A percentile compares a stretch with the other conserved stretches of the same genome.
Evolutionary conservation across 2,888 invertebrate species (phyloP).

Genomic region (Drosophila fungiperda): DNA sequence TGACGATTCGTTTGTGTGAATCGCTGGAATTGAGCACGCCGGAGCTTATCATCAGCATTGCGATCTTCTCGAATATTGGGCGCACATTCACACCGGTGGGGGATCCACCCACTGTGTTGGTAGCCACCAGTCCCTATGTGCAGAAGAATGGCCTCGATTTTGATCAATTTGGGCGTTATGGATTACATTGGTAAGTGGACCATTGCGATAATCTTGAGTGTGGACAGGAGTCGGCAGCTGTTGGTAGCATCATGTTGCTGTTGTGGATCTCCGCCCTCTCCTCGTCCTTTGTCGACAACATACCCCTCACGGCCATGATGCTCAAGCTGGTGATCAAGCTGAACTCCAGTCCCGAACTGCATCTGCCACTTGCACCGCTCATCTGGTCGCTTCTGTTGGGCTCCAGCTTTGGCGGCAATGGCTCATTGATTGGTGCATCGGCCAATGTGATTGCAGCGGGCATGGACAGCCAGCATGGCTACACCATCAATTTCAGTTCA

Average conservation of each 20-base stretch:
- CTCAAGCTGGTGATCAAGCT: constrained; percentile 90
- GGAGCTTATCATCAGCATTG: constrained; percentile 93
- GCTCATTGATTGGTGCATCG: constrained; percentile 94
- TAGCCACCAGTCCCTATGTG: constrained; percentile 75
- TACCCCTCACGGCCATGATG: constrained; percentile 97
- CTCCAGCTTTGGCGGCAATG: constrained; percentile 96
- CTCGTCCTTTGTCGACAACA: constrained; percentile 95
- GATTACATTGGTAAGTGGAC: constrained; percentile 91
- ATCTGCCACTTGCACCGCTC: constrained; percentile 91
- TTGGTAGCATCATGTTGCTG: constrained; percentile 91
- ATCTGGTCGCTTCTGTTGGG: constrained; percentile 95
- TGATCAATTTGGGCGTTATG: constrained; percentile 91
- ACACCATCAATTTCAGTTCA: constrained; percentile 91
- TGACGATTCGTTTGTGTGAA: constrained; percentile 92
- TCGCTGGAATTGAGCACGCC: constrained; percentile 93
- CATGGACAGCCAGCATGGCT: constrained; percentile 95
- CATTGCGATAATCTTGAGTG: constrained; percentile 88
- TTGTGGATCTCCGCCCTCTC: constrained; percentile 92
- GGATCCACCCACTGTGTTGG: constrained; percentile 89
- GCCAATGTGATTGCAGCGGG: constrained; percentile 96
- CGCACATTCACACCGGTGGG: constrained; percentile 95
- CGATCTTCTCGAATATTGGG: constrained; percentile 95
- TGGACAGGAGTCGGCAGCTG: constrained; percentile 87
- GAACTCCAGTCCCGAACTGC: constrained; percentile 88
- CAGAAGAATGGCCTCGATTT: constrained; percentile 88